These are phyloP conservation scores for Pungitius pungitius DNA, from an alignment of 2,113 vertebrate genomes.

Conservation along the genomic window DNA sequence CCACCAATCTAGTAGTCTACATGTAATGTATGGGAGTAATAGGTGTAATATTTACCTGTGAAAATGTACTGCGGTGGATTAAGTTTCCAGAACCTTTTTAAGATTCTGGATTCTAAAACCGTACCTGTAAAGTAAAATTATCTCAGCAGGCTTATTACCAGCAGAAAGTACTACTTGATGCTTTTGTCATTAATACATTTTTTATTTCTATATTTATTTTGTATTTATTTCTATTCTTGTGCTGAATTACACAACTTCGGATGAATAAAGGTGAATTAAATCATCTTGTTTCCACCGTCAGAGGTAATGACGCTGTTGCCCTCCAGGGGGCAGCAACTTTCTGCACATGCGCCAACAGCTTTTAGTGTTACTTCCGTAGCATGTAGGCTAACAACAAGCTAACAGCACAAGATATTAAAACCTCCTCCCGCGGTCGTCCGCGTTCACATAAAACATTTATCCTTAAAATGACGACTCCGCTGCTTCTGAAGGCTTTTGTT, in stretches of 20 bases:
- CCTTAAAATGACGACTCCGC: conserved; percentile 46
- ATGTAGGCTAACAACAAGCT: conserved; percentile 13
- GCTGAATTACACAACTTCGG: not conserved
- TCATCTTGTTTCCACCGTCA: not conserved
- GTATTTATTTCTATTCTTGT: not conserved
- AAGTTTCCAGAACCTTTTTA: not conserved
- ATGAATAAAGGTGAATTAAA: not conserved
- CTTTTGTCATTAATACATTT: not conserved
- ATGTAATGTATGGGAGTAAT: not conserved
- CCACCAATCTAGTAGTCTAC: not conserved
- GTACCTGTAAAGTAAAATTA: not conserved
- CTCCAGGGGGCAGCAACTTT: conserved; percentile 29
- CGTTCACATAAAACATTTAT: not conserved
- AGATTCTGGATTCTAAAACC: not conserved
- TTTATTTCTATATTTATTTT: not conserved
- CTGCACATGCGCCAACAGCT: not conserved
- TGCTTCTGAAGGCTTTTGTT: conserved; percentile 51
- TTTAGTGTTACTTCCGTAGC: conserved; percentile 49
- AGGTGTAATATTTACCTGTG: not conserved
- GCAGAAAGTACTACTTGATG: not conserved
- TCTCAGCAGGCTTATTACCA: not conserved
- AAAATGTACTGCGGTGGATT: not conserved
- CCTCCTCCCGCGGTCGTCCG: not conserved
- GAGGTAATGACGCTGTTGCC: not conserved
- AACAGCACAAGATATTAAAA: not conserved